phyloP scores from a whole-genome alignment of 2,113 vertebrate genomes.

The Mungos mungo region DNA sequence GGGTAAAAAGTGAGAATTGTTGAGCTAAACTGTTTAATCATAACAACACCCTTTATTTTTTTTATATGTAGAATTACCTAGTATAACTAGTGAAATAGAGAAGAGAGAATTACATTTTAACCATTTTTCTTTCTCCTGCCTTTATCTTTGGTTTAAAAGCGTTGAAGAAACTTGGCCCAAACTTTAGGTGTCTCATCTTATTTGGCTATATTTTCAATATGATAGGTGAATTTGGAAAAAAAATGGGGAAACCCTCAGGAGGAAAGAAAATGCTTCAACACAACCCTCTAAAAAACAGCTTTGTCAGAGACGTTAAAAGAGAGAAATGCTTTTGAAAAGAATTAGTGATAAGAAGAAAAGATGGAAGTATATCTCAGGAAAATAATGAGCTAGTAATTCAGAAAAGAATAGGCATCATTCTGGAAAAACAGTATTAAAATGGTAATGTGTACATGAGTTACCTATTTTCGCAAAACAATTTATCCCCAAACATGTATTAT shows the following conservation, averaged over 20 bases:
- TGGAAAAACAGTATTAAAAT: not conserved
- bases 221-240: not conserved
- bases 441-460: not conserved
- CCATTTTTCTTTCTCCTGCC: not conserved
- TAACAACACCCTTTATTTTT: not conserved
- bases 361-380: not conserved
- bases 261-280: not conserved
- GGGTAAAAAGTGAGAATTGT: not conserved
- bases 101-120: constrained; percentile 31
- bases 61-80: not conserved
- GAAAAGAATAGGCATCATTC: not conserved
- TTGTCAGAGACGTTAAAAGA: not conserved
- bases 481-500: not conserved
- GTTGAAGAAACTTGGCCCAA: not conserved
- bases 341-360: not conserved
- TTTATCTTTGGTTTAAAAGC: not conserved
- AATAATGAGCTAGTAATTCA: constrained; percentile 2
- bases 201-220: not conserved
- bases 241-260: not conserved
- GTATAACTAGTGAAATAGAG: not conserved
- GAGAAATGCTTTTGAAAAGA: not conserved
- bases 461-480: constrained; percentile 11
- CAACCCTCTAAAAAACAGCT: not conserved
- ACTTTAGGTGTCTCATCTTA: not conserved
- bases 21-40: constrained; percentile 15